A percentile compares a stretch with the other conserved stretches of the same genome.
These are phyloP conservation scores for Morpho deidamia DNA, from an alignment of 2,888 invertebrate species.

Conservation along the genomic window DNA sequence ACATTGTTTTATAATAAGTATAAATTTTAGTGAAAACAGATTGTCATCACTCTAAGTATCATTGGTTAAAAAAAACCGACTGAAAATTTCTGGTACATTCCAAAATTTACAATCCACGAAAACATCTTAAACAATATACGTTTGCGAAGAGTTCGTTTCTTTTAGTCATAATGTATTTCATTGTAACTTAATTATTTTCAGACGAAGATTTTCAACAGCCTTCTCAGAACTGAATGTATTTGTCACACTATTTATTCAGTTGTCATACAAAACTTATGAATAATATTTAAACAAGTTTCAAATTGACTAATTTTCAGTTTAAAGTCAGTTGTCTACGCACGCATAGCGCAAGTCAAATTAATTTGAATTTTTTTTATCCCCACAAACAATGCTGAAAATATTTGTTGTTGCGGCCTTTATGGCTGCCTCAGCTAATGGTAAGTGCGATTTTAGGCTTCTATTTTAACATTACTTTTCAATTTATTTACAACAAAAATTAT, in stretches of 20 bases:
- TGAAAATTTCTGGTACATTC: background rate
- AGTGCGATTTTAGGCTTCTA: background rate
- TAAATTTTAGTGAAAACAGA: no score
- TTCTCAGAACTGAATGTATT: background rate
- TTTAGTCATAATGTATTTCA: background rate
- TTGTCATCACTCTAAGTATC: no score
- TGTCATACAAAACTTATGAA: background rate
- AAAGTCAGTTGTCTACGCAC: background rate
- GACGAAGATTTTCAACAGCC: background rate
- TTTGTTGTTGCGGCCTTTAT: background rate
- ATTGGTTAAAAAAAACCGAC: no score
- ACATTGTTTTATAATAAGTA: no score
- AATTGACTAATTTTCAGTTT: background rate
- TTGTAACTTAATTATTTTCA: background rate
- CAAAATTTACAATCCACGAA: background rate
- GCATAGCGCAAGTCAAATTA: no score
- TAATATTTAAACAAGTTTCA: background rate
- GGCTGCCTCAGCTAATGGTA: background rate
- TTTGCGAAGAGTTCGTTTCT: no score
- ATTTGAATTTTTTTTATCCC: no score
- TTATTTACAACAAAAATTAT: no score
- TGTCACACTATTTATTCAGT: conserved; percentile 6
- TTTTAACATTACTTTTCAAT: no score
- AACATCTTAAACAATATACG: background rate
- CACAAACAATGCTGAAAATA: background rate